These are phyloP conservation scores for Drosophila multiciliata DNA, from an alignment of 2,888 invertebrate species.

Conservation along the genomic window DNA sequence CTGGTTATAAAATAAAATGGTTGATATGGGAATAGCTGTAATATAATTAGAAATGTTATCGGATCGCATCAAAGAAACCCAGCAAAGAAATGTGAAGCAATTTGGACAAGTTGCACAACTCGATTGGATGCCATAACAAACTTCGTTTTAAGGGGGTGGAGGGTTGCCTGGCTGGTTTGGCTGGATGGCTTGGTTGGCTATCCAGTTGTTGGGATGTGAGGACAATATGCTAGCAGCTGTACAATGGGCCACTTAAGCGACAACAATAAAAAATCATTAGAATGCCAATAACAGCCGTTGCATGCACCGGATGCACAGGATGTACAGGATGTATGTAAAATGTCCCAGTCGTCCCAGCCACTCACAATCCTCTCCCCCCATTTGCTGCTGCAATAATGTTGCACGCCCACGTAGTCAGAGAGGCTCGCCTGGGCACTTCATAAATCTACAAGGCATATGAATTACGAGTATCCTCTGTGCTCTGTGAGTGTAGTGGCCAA, in stretches of 20 bases:
- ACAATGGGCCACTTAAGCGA: conserved; percentile 77
- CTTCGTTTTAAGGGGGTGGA: not conserved
- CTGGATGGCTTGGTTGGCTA: conserved; percentile 4
- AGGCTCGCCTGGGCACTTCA: conserved; percentile 67
- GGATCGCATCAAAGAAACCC: not conserved
- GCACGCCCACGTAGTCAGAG: conserved; percentile 40
- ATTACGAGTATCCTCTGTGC: conserved; percentile 73
- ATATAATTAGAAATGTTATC: conserved; percentile 35
- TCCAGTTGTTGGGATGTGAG: conserved; percentile 45
- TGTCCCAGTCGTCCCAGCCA: not conserved
- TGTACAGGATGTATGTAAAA: conserved; percentile 41
- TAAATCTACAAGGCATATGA: conserved; percentile 79
- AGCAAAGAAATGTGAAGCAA: conserved; percentile 13
- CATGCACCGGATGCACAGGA: conserved; percentile 50
- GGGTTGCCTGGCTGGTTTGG: not conserved
- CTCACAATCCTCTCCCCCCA: not conserved
- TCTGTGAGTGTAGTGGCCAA: conserved; percentile 66
- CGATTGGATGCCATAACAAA: conserved; percentile 20
- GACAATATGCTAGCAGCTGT: conserved; percentile 77
- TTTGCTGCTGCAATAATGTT: conserved; percentile 3
- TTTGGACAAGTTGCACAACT: conserved; percentile 31
- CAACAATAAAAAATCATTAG: conserved; percentile 79
- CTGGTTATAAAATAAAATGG: not conserved
- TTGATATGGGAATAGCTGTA: conserved; percentile 8
- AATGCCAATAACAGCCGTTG: conserved; percentile 66